Conservation (phyloP, 2,113 vertebrate species). For the Sciurus niger region DNA sequence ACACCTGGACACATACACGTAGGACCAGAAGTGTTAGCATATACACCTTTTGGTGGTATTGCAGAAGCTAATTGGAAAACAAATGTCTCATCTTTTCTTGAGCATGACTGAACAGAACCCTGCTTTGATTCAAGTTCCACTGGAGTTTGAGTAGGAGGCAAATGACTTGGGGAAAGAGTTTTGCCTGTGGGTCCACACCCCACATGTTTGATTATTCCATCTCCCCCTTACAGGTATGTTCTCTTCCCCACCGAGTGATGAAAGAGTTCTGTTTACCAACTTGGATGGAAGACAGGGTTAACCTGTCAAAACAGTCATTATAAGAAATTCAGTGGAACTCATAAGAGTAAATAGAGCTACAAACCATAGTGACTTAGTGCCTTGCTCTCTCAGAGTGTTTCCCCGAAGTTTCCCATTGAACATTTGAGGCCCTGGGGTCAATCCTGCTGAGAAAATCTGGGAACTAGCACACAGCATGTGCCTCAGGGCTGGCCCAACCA, state of each 20-base stretch:
- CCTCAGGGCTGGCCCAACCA: no score
- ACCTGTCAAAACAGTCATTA: neutral
- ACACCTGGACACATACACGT: neutral
- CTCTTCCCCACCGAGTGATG: neutral
- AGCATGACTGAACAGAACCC: neutral
- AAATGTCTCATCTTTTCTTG: neutral
- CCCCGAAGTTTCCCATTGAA: slow-evolving; percentile 34
- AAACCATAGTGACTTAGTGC: neutral
- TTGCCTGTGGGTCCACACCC: neutral
- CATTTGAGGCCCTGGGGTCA: neutral
- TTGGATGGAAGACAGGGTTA: slow-evolving; percentile 68
- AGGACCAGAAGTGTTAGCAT: neutral
- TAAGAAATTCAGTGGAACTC: slow-evolving; percentile 64
- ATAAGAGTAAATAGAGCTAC: slow-evolving; percentile 62
- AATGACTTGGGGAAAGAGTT: neutral
- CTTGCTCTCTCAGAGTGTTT: neutral
- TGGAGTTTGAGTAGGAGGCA: slow-evolving; percentile 6
- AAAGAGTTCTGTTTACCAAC: slow-evolving; percentile 61
- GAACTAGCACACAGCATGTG: no score
- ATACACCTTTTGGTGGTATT: neutral
- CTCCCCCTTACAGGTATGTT: neutral
- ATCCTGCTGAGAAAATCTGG: no score
- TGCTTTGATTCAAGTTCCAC: neutral
- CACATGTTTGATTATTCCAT: neutral
- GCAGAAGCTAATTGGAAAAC: neutral